Evolutionary conservation across 2,797 vertebrate species (phyloP), one percentile per base, ranked within the genome.

Genomic region (Macropodus opercularis): DNA sequence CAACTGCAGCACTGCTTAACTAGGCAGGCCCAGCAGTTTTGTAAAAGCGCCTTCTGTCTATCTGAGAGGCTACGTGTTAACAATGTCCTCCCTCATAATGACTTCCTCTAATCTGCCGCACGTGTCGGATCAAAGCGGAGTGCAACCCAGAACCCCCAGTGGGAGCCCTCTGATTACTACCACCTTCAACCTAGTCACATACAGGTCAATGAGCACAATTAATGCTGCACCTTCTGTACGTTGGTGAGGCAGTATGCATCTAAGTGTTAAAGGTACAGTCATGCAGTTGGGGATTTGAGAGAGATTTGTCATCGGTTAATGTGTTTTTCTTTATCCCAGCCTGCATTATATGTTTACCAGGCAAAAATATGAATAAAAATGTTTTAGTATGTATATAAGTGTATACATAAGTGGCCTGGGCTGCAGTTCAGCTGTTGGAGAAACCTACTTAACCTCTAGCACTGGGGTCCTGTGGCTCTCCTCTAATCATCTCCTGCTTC

Each of bases 71-170:
- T 72, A 26, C 12, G 53, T 77, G 81, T 86, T 86, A 87, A 79
- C 75, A 36, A 79, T 35, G 80, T 72, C 68, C 72, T 72, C 59
- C 39, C 54, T 51, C 27, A 2, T 75, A 85, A 87, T 63, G 50
- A 80, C 85, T 87, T 84, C 67, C 80, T 86, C 71, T 87, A 91
- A 90, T 90, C 79, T 89, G 73, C 75, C 35, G 69, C 80, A 84
- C 73, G 74, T 86, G 85, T 90, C 77, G 29, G 80, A 80, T 87
- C 73, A 90, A 81, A 85, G 81, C 80, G 79, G 60, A 64, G 77
- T 49, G 60, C 29, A 49, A 61, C 72, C n/a, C 40, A 47, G 42
- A 69, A 43, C 56, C 57, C 75, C 70, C 69, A 43, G 58, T 39
- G 42, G 75, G 80, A 86, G 64, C 54, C 34, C 34, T 27, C 61